A percentile compares a stretch with the other conserved stretches of the same genome.
phyloP scores from a whole-genome alignment of 2,888 invertebrate genomes.

The Sinodicranocentrus sp. region DNA sequence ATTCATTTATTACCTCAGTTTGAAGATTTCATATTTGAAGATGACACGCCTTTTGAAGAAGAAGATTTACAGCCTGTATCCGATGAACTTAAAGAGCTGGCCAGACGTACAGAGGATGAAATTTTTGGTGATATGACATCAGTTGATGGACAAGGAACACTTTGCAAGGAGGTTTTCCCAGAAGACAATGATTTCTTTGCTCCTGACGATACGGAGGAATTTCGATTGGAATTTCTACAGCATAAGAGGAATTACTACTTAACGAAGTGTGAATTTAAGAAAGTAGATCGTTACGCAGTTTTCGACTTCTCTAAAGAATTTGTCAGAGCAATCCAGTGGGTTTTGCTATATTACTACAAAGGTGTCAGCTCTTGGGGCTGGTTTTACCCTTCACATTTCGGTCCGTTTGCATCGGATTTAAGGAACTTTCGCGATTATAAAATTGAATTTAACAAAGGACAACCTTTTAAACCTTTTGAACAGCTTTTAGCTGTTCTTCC shows the following conservation, averaged over 20 bases:
- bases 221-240: conserved; percentile 85
- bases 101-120: conserved; percentile 83
- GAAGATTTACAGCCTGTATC: conserved; percentile 74
- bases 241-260: conserved; percentile 96
- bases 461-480: conserved; percentile 95
- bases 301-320: conserved; percentile 92
- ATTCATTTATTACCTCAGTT: conserved; percentile 71
- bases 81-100: conserved; percentile 82
- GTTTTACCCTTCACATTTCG: conserved; percentile 98
- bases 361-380: conserved; percentile 99
- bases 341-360: conserved; percentile 96
- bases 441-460: conserved; percentile 90
- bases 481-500: conserved; percentile 94
- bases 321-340: conserved; percentile 97
- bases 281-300: conserved; percentile 89
- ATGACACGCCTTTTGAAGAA: conserved; percentile 69
- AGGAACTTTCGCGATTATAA: conserved; percentile 87
- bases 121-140: conserved; percentile 78
- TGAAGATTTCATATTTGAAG: conserved; percentile 73
- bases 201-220: conserved; percentile 80
- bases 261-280: conserved; percentile 89
- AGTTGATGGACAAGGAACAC: conserved; percentile 68
- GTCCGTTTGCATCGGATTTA: conserved; percentile 97
- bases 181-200: conserved; percentile 81
- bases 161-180: conserved; percentile 79